Percentiles rank a stretch among this genome's conserved stretches.
Conservation (phyloP, 2,113 vertebrate species). For the Nycticryphes semicollaris region DNA sequence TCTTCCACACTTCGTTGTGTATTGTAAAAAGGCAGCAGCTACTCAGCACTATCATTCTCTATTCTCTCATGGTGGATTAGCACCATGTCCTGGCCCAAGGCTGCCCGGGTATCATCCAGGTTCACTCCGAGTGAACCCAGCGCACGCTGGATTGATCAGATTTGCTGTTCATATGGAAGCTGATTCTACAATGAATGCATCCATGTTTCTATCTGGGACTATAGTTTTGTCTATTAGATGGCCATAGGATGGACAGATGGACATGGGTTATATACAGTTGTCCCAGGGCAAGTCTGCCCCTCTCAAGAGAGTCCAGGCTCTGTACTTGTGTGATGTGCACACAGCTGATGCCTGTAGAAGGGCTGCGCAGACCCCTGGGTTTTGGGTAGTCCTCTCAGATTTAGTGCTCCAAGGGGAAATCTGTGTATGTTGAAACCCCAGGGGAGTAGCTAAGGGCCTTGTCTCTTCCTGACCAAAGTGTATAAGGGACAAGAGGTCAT, state of each 20-base stretch:
- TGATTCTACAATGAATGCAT: background rate
- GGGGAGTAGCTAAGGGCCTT: background rate
- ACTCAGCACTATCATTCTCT: background rate
- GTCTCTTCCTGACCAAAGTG: background rate
- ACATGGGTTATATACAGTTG: background rate
- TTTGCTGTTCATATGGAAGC: background rate
- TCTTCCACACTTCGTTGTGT: background rate
- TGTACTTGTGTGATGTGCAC: accelerated
- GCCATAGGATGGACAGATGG: background rate
- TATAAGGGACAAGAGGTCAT: background rate
- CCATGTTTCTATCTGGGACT: background rate
- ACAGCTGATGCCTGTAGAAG: background rate
- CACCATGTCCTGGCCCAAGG: background rate
- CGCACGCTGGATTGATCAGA: background rate
- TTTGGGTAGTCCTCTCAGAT: background rate
- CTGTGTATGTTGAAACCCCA: background rate
- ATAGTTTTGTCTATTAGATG: background rate
- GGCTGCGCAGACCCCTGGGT: background rate
- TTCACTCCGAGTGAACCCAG: background rate
- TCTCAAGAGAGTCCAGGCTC: background rate
- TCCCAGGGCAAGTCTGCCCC: background rate
- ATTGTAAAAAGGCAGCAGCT: background rate
- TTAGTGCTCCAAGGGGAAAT: background rate
- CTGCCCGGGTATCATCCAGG: background rate
- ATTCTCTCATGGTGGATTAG: background rate